phyloP scores from a whole-genome alignment of 2,113 vertebrate genomes.

The Saguinus midas region DNA sequence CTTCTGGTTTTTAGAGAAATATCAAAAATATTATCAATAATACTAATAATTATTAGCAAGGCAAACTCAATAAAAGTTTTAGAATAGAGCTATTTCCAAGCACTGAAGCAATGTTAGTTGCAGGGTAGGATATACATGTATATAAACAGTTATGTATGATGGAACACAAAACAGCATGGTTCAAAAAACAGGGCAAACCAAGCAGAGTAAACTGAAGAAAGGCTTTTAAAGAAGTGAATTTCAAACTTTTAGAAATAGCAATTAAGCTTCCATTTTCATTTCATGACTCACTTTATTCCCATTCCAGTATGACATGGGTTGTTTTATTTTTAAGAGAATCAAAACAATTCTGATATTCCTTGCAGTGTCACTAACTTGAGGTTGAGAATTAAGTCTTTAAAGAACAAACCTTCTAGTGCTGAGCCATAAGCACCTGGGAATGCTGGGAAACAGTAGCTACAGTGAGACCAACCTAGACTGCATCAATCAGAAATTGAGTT shows the following conservation, averaged over 20 bases:
- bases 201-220: background rate
- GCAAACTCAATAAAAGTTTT: constrained; percentile 11
- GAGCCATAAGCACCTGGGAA: background rate
- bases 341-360: constrained; percentile 4
- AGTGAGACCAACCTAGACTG: background rate
- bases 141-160: background rate
- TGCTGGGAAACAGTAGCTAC: background rate
- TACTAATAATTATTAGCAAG: background rate
- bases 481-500: background rate
- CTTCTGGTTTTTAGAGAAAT: background rate
- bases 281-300: background rate
- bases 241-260: background rate
- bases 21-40: background rate
- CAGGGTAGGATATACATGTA: background rate
- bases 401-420: background rate
- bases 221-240: background rate
- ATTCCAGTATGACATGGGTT: background rate
- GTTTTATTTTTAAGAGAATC: background rate
- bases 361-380: background rate
- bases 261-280: background rate
- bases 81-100: background rate
- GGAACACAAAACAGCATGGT: background rate
- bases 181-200: too few species aligned
- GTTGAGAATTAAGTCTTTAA: background rate
- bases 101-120: background rate